These are phyloP conservation scores for Xylota sylvarum DNA, from an alignment of 2,888 invertebrate species.

Conservation along the genomic window DNA sequence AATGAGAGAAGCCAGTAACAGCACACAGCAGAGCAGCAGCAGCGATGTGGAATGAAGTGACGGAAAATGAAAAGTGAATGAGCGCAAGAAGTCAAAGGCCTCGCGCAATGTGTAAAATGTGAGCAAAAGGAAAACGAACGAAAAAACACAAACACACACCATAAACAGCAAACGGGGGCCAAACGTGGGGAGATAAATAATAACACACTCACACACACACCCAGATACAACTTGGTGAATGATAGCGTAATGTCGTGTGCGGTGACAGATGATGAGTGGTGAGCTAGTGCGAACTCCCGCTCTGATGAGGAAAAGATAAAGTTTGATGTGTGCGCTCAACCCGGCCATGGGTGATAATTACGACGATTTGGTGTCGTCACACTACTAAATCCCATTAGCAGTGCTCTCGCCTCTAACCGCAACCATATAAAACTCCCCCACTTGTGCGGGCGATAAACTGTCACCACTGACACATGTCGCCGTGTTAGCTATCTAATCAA, in stretches of 20 bases:
- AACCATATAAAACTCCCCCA: constrained; percentile 7
- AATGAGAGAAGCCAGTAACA: constrained; percentile 56
- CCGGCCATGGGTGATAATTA: constrained; percentile 26
- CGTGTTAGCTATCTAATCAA: constrained; percentile 30
- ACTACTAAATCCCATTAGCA: constrained; percentile 13
- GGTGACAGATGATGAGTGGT: constrained; percentile 41
- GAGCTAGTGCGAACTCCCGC: constrained; percentile 20
- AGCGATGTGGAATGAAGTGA: constrained; percentile 75
- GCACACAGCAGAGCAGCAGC: constrained; percentile 45
- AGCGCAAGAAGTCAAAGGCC: constrained; percentile 78
- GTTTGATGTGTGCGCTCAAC: not conserved
- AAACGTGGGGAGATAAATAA: constrained; percentile 52
- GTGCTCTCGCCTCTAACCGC: not conserved
- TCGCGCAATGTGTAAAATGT: constrained; percentile 73
- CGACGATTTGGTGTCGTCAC: constrained; percentile 29
- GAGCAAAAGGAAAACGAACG: constrained; percentile 61
- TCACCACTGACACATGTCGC: constrained; percentile 5
- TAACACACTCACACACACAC: constrained; percentile 25
- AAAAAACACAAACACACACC: constrained; percentile 34
- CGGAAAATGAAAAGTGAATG: constrained; percentile 78
- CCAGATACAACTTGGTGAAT: constrained; percentile 57
- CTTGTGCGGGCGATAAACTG: constrained; percentile 37
- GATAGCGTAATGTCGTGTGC: constrained; percentile 56
- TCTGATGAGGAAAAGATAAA: constrained; percentile 36
- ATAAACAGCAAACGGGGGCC: constrained; percentile 16